These are phyloP conservation scores for Tragopan temminckii DNA, from an alignment of 2,797 vertebrate genomes.

Conservation along the genomic window DNA sequence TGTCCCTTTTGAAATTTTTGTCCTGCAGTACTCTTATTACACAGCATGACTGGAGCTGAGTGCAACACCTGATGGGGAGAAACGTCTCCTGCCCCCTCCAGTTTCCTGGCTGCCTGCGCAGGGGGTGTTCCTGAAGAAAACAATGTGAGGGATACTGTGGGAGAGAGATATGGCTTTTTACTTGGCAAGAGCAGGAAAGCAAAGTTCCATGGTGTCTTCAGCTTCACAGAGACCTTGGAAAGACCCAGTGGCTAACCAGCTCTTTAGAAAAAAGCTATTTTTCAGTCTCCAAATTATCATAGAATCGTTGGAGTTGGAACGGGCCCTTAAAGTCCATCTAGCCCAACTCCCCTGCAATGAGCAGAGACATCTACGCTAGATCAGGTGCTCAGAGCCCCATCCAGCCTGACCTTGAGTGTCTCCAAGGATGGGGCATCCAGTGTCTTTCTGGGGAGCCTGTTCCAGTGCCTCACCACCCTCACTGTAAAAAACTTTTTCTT, in stretches of 20 bases:
- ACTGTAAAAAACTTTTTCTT: too few relatives aligned
- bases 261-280: background rate
- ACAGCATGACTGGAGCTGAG: background rate
- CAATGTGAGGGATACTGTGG: background rate
- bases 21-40: background rate
- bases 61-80: background rate
- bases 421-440: too few relatives aligned
- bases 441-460: too few relatives aligned
- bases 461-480: too few relatives aligned
- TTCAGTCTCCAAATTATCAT: background rate
- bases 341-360: too few relatives aligned
- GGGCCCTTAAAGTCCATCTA: too few relatives aligned
- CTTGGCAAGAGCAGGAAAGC: background rate
- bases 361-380: too few relatives aligned
- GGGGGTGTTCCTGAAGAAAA: background rate
- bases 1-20: background rate
- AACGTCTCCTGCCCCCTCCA: accelerated
- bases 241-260: background rate
- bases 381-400: too few relatives aligned
- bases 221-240: background rate
- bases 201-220: background rate
- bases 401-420: too few relatives aligned
- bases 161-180: background rate
- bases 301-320: too few relatives aligned
- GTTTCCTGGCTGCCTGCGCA: background rate